phyloP scores from a whole-genome alignment of 2,888 invertebrate species.

The Athalia rosae region DNA sequence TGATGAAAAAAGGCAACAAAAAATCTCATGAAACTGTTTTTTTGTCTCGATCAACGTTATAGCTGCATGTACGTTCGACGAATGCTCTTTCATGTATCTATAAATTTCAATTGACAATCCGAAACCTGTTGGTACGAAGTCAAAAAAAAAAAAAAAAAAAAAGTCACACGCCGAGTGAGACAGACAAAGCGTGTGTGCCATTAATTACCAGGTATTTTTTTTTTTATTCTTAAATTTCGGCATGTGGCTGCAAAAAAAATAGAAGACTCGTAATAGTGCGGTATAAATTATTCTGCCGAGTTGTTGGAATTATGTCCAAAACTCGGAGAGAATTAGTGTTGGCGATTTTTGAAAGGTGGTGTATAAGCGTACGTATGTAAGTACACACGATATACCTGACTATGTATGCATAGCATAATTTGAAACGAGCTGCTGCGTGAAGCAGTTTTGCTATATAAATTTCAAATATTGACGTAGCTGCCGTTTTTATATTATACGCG shows the following conservation, averaged over 20 bases:
- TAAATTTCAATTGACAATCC: no score
- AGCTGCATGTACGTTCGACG: no score
- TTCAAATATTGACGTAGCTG: constrained; percentile 32
- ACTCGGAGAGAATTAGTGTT: neutral
- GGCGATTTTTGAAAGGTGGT: neutral
- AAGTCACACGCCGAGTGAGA: no score
- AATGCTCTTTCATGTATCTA: no score
- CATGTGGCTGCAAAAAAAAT: neutral
- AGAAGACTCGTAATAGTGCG: constrained; percentile 18
- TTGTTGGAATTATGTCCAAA: no score
- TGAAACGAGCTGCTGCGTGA: neutral
- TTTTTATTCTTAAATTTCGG: neutral
- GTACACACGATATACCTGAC: neutral
- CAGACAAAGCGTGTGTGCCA: no score
- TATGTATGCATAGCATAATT: neutral
- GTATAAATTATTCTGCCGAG: neutral
- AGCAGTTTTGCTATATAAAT: neutral
- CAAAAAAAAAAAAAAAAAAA: no score
- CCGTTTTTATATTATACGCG: neutral
- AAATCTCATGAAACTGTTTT: no score
- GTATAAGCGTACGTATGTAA: neutral
- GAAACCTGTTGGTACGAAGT: no score
- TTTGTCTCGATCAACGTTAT: no score
- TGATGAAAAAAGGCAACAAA: no score
- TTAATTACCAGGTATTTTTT: neutral